Conservation (phyloP, 2,113 vertebrate species). For the Microcebus ravelobensis region DNA sequence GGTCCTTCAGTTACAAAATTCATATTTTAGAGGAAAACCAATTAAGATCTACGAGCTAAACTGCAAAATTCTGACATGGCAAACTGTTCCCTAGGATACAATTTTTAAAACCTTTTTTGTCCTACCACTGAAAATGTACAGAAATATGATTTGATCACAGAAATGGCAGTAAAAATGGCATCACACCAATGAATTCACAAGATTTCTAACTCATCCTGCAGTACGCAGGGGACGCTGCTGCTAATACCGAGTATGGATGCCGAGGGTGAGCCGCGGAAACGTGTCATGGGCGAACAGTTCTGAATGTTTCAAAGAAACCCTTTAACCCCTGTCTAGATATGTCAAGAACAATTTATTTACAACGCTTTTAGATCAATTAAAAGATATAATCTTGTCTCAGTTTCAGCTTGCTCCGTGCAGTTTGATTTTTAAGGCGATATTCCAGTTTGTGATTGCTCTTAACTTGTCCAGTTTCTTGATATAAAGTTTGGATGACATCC, state of each 20-base stretch:
- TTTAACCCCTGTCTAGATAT: conserved; percentile 90
- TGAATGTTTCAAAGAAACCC: conserved; percentile 89
- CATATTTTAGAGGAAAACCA: conserved; percentile 75
- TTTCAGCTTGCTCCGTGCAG: conserved; percentile 92
- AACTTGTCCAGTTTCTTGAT: conserved; percentile 87
- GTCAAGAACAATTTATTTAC: conserved; percentile 96
- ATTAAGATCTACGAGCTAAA: conserved; percentile 79
- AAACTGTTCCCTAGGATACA: conserved; percentile 81
- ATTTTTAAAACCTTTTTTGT: conserved; percentile 81
- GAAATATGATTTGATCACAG: conserved; percentile 86
- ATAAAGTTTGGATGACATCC: conserved; percentile 90
- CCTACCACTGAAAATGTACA: conserved; percentile 84
- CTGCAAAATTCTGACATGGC: conserved; percentile 78
- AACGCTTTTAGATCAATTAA: conserved; percentile 89
- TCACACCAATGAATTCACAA: conserved; percentile 85
- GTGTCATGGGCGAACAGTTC: conserved; percentile 84
- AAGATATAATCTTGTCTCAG: conserved; percentile 90
- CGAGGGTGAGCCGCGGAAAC: conserved; percentile 82
- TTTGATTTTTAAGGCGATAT: conserved; percentile 98
- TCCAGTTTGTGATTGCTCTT: conserved; percentile 92
- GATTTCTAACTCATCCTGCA: conserved; percentile 79
- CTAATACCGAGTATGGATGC: conserved; percentile 77
- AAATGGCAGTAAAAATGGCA: conserved; percentile 87
- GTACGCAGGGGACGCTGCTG: conserved; percentile 79
- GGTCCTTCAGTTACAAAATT: conserved; percentile 63